Conservation (phyloP, 2,888 invertebrate genomes). For the Agrilus cyanescens region DNA sequence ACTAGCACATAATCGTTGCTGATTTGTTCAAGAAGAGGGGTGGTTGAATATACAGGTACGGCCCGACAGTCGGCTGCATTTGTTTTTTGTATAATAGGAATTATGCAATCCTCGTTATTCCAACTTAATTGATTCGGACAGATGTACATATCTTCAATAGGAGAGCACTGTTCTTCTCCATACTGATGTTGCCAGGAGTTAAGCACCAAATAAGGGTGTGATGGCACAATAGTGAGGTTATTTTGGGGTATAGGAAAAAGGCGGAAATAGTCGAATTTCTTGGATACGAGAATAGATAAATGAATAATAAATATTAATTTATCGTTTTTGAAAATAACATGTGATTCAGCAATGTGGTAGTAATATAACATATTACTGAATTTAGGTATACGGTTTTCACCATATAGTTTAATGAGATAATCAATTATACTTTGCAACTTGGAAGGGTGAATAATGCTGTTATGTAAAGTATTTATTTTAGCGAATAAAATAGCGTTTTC, state of each 20-base stretch:
- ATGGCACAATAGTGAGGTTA: conserved; percentile 8
- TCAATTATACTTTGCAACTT: conserved; percentile 10
- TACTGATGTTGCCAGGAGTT: conserved; percentile 7
- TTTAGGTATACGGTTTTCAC: conserved; percentile 7
- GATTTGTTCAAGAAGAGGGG: not conserved
- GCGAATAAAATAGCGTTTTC: conserved; percentile 16
- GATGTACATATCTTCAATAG: conserved; percentile 8
- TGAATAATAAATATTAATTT: conserved; percentile 13
- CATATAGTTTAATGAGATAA: conserved; percentile 7
- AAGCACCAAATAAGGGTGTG: conserved; percentile 10
- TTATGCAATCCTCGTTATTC: not conserved
- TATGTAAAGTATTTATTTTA: conserved; percentile 15
- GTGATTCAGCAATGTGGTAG: conserved; percentile 5
- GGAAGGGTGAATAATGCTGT: conserved; percentile 6
- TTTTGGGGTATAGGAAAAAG: conserved; percentile 11
- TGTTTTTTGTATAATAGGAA: not conserved
- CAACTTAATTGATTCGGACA: not conserved
- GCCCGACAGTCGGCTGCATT: not conserved
- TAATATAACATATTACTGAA: too few relatives aligned
- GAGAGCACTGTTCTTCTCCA: conserved; percentile 6
- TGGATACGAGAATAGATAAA: conserved; percentile 9
- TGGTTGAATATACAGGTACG: not conserved
- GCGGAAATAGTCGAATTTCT: conserved; percentile 8
- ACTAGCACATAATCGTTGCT: not conserved
- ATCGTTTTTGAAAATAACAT: conserved; percentile 7